Conservation (phyloP, 64 coral and sea anemone genomes). For the Pachyseris speciosa region DNA sequence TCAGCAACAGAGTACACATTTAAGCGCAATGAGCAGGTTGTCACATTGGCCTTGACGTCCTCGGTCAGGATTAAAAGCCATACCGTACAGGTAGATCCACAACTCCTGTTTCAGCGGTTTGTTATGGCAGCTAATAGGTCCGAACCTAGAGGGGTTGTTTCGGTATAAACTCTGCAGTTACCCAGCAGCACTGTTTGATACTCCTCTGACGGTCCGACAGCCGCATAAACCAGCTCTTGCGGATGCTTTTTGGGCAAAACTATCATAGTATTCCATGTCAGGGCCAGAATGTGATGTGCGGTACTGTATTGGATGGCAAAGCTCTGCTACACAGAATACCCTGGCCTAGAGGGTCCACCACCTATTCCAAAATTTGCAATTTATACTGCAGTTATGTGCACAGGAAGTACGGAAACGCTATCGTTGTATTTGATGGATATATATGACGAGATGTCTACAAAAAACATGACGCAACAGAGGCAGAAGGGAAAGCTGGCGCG, state of each 20-base stretch:
- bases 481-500: not conserved
- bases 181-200: constrained; percentile 60
- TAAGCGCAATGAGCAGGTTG: constrained; percentile 37
- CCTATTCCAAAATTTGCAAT: constrained; percentile 44
- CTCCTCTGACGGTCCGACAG: constrained; percentile 46
- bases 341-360: constrained; percentile 47
- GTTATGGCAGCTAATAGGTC: constrained; percentile 8
- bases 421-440: constrained; percentile 75
- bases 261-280: not conserved
- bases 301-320: constrained; percentile 68
- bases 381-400: constrained; percentile 50
- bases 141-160: constrained; percentile 45
- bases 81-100: constrained; percentile 73
- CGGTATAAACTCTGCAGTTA: constrained; percentile 67
- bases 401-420: constrained; percentile 37
- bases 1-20: constrained; percentile 35
- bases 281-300: constrained; percentile 1
- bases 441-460: constrained; percentile 28
- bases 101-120: constrained; percentile 71
- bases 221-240: constrained; percentile 67
- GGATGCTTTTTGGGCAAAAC: constrained; percentile 35
- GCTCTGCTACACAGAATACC: constrained; percentile 54
- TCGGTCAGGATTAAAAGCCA: constrained; percentile 27
- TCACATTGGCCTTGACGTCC: constrained; percentile 35
- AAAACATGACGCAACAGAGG: constrained; percentile 9